Conservation (phyloP, 2,888 invertebrate genomes). For the Campaea margaritaria region DNA sequence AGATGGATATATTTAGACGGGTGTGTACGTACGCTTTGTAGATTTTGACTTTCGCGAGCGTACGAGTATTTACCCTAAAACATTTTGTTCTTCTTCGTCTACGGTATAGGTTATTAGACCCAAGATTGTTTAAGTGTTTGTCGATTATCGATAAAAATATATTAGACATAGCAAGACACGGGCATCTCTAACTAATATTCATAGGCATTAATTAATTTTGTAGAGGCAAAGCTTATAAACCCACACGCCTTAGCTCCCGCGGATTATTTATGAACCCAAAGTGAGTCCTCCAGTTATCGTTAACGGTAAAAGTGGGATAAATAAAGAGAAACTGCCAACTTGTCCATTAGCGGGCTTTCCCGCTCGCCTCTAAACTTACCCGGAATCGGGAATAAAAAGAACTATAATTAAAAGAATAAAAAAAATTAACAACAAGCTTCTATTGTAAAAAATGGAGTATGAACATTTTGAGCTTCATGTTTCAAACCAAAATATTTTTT, state of each 20-base stretch:
- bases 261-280: slow-evolving; percentile 51
- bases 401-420: slow-evolving; percentile 36
- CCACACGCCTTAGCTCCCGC: slow-evolving; percentile 33
- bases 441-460: slow-evolving; percentile 16
- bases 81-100: no score
- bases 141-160: slow-evolving; percentile 10
- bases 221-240: slow-evolving; percentile 37
- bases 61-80: no score
- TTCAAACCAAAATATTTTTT: no score
- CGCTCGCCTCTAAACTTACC: slow-evolving; percentile 29
- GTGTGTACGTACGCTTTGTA: no score
- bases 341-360: slow-evolving; percentile 33
- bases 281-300: slow-evolving; percentile 52
- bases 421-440: slow-evolving; percentile 24
- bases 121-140: not conserved
- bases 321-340: slow-evolving; percentile 35
- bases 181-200: slow-evolving; percentile 53
- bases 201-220: slow-evolving; percentile 66
- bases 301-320: slow-evolving; percentile 43
- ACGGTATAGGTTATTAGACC: not conserved
- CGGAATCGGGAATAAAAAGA: slow-evolving; percentile 36
- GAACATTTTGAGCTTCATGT: no score
- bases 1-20: no score
- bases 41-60: not conserved
- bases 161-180: not conserved